A percentile compares a stretch with the other conserved stretches of the same genome.
phyloP scores from a whole-genome alignment of 2,888 invertebrate genomes.

The Chrysolina oricalcia region DNA sequence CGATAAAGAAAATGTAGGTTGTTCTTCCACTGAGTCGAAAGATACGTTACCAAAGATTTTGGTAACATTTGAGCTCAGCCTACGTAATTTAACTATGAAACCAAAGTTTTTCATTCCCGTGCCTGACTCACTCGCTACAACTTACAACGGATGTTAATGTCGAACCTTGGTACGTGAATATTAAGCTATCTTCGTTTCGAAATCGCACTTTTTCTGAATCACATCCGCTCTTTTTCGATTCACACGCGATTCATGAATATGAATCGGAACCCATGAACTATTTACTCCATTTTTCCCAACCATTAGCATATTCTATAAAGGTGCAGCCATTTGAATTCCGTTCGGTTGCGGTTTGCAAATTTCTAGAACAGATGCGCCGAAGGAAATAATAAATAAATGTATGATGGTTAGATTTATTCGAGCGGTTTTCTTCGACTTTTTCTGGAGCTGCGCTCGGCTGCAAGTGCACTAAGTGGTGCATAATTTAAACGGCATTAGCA shows the following conservation, averaged over 20 bases:
- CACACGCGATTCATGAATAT: slow-evolving; percentile 36
- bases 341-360: slow-evolving; percentile 31
- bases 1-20: no score
- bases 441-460: slow-evolving; percentile 21
- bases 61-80: neutral
- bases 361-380: slow-evolving; percentile 32
- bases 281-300: slow-evolving; percentile 19
- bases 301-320: slow-evolving; percentile 29
- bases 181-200: slow-evolving; percentile 40
- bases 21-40: no score
- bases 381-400: slow-evolving; percentile 37
- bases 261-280: slow-evolving; percentile 29
- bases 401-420: slow-evolving; percentile 19
- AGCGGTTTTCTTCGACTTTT: slow-evolving; percentile 9
- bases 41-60: no score
- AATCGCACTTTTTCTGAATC: slow-evolving; percentile 44
- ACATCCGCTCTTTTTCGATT: slow-evolving; percentile 45
- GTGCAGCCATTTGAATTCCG: slow-evolving; percentile 31
- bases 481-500: slow-evolving; percentile 1
- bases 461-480: slow-evolving; percentile 14
- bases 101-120: neutral
- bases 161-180: slow-evolving; percentile 17
- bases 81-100: neutral
- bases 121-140: neutral
- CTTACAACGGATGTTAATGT: slow-evolving; percentile 8